These are phyloP conservation scores for Rotaria socialis DNA, from an alignment of 2,888 invertebrate species.

Conservation along the genomic window DNA sequence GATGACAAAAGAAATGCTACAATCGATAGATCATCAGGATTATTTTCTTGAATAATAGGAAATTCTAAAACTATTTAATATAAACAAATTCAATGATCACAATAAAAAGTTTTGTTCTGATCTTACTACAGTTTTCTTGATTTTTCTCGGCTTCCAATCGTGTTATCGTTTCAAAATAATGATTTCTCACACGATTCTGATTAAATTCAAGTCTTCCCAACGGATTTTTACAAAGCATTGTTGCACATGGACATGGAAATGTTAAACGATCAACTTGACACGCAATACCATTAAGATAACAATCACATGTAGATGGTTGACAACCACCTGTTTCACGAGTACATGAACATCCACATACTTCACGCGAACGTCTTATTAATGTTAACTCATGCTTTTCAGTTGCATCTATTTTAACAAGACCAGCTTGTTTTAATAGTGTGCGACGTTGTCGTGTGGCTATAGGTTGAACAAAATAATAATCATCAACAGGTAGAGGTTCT, in stretches of 20 bases:
- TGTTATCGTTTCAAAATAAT: conserved; percentile 29
- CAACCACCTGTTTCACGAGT: conserved; percentile 36
- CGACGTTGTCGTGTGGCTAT: conserved; percentile 34
- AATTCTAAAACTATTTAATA: not conserved
- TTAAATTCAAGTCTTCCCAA: conserved; percentile 42
- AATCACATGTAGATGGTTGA: conserved; percentile 40
- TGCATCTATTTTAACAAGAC: conserved; percentile 35
- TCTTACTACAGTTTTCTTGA: not conserved
- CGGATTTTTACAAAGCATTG: conserved; percentile 40
- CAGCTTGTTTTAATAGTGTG: conserved; percentile 34
- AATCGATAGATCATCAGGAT: not conserved
- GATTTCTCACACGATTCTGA: conserved; percentile 38
- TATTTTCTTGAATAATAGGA: not conserved
- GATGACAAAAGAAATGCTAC: not conserved
- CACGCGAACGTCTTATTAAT: conserved; percentile 41
- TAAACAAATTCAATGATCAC: not conserved
- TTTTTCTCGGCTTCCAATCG: conserved; percentile 1
- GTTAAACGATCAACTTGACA: conserved; percentile 45
- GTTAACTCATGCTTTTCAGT: conserved; percentile 41
- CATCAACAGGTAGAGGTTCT: conserved; percentile 3
- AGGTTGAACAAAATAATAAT: conserved; percentile 34
- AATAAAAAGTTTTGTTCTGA: not conserved
- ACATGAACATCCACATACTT: conserved; percentile 42
- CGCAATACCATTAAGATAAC: conserved; percentile 43
- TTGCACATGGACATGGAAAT: conserved; percentile 43